Base-by-base conservation (phyloP, 2,113 vertebrate genomes). In the Orycteropus afer region DNA sequence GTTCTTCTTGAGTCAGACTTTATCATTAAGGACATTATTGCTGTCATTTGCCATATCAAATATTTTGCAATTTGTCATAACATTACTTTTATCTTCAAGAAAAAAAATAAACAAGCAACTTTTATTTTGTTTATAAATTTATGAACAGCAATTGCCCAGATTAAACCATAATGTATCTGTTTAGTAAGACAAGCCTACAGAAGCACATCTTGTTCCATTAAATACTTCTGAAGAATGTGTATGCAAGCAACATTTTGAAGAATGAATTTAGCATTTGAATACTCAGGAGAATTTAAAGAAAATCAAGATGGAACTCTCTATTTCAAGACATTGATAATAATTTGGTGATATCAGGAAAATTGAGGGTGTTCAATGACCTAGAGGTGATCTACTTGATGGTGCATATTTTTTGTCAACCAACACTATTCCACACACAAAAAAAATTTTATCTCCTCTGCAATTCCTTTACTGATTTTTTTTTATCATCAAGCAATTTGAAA, bases 41-140 rank as follows among this genome's bases (percentile, higher is more conserved):
- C 32, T 23, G 11, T 74, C 32, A 55, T 55, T 79, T 1, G 27
- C 32, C 25, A 79, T 2, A 55, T 37, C 2, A 67, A 53, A 63
- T 65, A 74, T 74, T 34, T 55, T 77, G 86, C 63, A 74, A 4
- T 82, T 89, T n/a, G 9, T 79, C 63, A 42, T 2, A 42, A 12
- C 2, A 14, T 81, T 8, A 81, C 25, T 86, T 89, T 89, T 84
- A 77, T 37, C 29, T 71, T 69, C 1, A 61, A 18, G 53, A 29
- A 73, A 63, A 88, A 22, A 77, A 90, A 89, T 85, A 14, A 85
- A 74, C 47, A 71, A 69, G 14, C 10, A 73, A 55, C 18, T 74
- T 73, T 83, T 71, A 55, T 74, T 74, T 25, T 51, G 7, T 53
- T 83, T 7, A 71, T 85, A 92, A 92, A 96, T 85, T 59, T 83